These are phyloP conservation scores for Hemibagrus wyckioides DNA, from an alignment of 2,113 vertebrate species.

Conservation along the genomic window DNA sequence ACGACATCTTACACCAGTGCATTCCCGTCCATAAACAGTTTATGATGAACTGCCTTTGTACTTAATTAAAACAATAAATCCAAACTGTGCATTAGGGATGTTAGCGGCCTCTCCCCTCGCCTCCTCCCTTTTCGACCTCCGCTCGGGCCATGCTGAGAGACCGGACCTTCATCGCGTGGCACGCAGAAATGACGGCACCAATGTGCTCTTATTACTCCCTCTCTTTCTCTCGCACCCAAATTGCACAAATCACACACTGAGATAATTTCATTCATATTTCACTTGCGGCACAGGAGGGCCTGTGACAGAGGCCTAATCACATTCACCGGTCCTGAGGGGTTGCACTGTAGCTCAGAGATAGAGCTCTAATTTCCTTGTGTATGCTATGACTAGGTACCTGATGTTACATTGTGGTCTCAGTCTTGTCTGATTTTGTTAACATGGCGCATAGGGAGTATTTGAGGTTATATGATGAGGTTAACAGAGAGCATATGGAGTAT, in stretches of 20 bases:
- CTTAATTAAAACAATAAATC: slow-evolving; percentile 98
- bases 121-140: slow-evolving; percentile 47
- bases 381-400: slow-evolving; percentile 16
- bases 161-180: slow-evolving; percentile 78
- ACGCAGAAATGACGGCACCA: slow-evolving; percentile 81
- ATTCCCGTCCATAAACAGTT: slow-evolving; percentile 85
- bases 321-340: slow-evolving; percentile 37
- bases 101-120: slow-evolving; percentile 24
- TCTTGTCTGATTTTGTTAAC: slow-evolving; percentile 3
- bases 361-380: slow-evolving; percentile 38
- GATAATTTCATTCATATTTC: slow-evolving; percentile 93
- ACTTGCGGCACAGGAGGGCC: slow-evolving; percentile 78
- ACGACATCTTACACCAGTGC: slow-evolving; percentile 80
- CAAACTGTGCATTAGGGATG: slow-evolving; percentile 81
- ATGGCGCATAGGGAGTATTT: not conserved
- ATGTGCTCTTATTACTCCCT: slow-evolving; percentile 78
- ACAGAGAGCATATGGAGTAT: not conserved
- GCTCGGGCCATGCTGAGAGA: slow-evolving; percentile 58
- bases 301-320: slow-evolving; percentile 79
- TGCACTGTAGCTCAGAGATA: slow-evolving; percentile 31
- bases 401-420: slow-evolving; percentile 1
- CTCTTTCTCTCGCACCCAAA: slow-evolving; percentile 37
- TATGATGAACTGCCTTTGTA: slow-evolving; percentile 87
- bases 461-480: not conserved
- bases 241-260: slow-evolving; percentile 72